Conservation (phyloP, 64 coral and sea anemone species). For the Anthopleura sola region DNA sequence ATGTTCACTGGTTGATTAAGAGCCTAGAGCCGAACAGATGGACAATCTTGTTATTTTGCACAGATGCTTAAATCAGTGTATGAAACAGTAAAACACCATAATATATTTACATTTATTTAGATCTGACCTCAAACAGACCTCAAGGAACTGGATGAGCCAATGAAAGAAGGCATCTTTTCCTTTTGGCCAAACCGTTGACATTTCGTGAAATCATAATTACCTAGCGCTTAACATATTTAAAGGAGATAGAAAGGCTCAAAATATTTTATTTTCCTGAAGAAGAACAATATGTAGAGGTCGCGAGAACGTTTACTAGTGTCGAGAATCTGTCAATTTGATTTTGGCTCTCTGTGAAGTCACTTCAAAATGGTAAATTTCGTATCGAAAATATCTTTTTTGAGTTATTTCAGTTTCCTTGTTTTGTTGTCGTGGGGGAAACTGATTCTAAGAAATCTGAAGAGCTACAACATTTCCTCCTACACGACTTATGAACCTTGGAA, state of each 20-base stretch:
- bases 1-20: not conserved
- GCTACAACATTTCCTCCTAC: not conserved
- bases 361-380: not conserved
- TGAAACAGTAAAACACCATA: not conserved
- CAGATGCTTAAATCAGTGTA: slow-evolving; percentile 25
- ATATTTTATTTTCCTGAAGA: not conserved
- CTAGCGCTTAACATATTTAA: slow-evolving; percentile 11
- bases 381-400: not conserved
- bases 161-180: not conserved
- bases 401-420: slow-evolving; percentile 4
- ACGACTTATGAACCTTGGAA: slow-evolving; percentile 18
- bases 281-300: not conserved
- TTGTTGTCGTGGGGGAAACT: not conserved
- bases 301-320: not conserved
- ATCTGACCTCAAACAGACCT: slow-evolving; percentile 5
- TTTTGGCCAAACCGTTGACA: slow-evolving; percentile 9
- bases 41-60: not conserved
- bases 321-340: not conserved
- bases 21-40: not conserved
- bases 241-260: not conserved
- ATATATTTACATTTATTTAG: slow-evolving; percentile 14
- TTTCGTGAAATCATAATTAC: slow-evolving; percentile 2
- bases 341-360: not conserved
- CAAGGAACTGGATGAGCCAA: not conserved
- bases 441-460: slow-evolving; percentile 1